phyloP scores from a whole-genome alignment of 2,113 vertebrate species.

The Merops nubicus region DNA sequence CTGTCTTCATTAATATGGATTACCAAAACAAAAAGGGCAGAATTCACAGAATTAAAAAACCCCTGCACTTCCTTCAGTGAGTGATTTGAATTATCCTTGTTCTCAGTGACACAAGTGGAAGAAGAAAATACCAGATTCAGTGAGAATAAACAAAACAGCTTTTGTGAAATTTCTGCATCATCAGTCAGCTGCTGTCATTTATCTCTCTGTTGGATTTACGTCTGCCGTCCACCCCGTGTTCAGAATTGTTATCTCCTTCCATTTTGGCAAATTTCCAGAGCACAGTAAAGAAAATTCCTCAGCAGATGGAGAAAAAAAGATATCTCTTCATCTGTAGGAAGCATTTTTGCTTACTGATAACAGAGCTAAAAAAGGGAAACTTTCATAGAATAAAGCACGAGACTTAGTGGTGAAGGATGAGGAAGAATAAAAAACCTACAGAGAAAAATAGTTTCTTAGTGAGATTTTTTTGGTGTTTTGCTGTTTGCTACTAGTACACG shows the following conservation, averaged over 20 bases:
- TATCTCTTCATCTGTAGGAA: constrained; percentile 6
- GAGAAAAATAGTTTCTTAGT: background rate
- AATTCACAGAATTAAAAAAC: background rate
- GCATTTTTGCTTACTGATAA: constrained; percentile 4
- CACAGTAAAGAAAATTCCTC: background rate
- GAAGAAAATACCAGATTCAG: background rate
- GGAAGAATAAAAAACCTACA: background rate
- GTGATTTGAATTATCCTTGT: background rate
- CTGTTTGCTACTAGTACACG: background rate
- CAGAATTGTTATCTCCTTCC: constrained; percentile 34
- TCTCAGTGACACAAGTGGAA: background rate
- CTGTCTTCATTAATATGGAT: background rate
- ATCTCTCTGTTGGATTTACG: background rate
- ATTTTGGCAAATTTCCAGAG: constrained; percentile 27
- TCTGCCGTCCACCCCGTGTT: background rate
- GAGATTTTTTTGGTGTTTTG: background rate
- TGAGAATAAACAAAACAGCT: background rate
- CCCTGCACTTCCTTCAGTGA: background rate
- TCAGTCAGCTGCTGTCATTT: background rate
- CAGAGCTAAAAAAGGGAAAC: background rate
- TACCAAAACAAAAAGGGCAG: background rate
- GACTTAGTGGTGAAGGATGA: background rate
- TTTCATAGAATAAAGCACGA: background rate
- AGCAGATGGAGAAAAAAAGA: background rate
- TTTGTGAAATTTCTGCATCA: background rate